Evolutionary conservation across 2,797 vertebrate genomes (phyloP).

Genomic region (Eupleurogrammus muticus): DNA sequence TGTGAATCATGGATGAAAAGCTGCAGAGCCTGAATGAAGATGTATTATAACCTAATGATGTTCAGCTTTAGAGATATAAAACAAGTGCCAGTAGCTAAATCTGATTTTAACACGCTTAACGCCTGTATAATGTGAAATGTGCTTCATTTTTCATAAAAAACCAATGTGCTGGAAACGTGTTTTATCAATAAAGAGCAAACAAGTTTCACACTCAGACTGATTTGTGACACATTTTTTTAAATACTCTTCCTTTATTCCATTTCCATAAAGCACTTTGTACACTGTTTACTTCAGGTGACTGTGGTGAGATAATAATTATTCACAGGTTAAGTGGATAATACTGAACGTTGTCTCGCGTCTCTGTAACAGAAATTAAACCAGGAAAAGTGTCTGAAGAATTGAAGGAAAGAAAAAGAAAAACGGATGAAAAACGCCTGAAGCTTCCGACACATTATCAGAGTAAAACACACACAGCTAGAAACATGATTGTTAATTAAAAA

Average conservation of each 20-base stretch:
- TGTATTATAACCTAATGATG: not conserved
- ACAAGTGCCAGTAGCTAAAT: not conserved
- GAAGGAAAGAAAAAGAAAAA: too few relatives aligned
- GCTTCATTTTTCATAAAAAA: slow-evolving; percentile 20
- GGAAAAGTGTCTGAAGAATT: too few relatives aligned
- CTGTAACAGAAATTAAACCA: too few relatives aligned
- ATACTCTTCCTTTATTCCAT: not conserved
- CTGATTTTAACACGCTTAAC: not conserved
- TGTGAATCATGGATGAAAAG: not conserved
- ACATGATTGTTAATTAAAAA: slow-evolving; percentile 17
- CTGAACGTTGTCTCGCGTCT: too few relatives aligned
- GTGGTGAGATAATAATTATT: not conserved
- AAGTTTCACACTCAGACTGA: too few relatives aligned
- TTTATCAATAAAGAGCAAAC: not conserved
- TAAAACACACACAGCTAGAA: slow-evolving; percentile 48
- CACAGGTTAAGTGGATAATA: not conserved
- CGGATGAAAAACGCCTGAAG: too few relatives aligned
- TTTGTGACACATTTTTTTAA: not conserved
- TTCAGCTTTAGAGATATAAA: not conserved
- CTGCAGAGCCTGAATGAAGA: not conserved
- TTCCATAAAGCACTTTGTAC: not conserved
- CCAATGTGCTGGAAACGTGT: too few relatives aligned
- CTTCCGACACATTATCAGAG: slow-evolving; percentile 24
- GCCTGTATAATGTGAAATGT: not conserved
- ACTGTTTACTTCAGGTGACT: not conserved